These are phyloP conservation scores for Entelurus aequoreus DNA, from an alignment of 2,113 vertebrate genomes.

Conservation along the genomic window DNA sequence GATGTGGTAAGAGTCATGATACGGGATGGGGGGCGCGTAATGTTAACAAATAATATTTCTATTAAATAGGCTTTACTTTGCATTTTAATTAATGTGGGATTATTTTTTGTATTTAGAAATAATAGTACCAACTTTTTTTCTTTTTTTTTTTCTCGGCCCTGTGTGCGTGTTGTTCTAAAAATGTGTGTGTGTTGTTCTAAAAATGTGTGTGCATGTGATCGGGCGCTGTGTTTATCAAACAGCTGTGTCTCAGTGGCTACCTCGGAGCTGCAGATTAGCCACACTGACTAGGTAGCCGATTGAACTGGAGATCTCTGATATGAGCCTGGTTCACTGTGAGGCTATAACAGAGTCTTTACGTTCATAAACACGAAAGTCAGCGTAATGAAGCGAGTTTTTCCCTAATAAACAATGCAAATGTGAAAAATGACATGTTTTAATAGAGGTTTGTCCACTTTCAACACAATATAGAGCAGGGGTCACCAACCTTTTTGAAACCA, in stretches of 20 bases:
- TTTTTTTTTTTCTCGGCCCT: too few species aligned
- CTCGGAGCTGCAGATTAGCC: constrained; percentile 48
- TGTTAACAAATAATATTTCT: too few species aligned
- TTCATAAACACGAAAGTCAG: background rate
- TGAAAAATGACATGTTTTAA: background rate
- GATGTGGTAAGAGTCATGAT: too few species aligned
- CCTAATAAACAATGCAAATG: background rate
- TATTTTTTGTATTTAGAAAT: too few species aligned
- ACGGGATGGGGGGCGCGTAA: too few species aligned
- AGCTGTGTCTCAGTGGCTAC: constrained; percentile 26
- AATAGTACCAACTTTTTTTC: too few species aligned
- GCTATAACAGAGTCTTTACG: constrained; percentile 14
- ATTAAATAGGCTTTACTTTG: too few species aligned
- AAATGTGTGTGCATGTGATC: constrained; percentile 2
- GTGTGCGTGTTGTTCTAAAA: too few species aligned
- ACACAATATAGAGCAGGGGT: too few species aligned
- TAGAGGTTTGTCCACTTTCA: too few species aligned
- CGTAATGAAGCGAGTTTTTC: background rate
- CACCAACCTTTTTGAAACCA: too few species aligned
- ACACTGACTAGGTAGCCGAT: constrained; percentile 34
- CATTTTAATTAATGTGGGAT: too few species aligned
- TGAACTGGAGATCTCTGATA: constrained; percentile 51
- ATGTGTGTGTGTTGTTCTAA: background rate
- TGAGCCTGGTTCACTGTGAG: constrained; percentile 20
- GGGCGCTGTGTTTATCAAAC: constrained; percentile 13